Conservation (phyloP, 2,797 vertebrate species). For the Furcifer pardalis region DNA sequence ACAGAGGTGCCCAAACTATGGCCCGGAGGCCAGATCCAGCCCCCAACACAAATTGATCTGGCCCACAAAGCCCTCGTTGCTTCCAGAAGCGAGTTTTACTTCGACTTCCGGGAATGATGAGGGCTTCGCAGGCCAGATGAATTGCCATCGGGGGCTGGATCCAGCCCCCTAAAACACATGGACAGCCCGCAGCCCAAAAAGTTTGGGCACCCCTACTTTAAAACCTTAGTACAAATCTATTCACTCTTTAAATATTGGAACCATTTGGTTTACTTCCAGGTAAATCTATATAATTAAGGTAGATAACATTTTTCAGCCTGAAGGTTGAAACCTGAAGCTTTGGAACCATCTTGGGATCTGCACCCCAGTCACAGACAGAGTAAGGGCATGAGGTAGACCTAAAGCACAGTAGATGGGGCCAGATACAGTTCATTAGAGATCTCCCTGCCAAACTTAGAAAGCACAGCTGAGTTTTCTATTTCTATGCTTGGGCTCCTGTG, state of each 20-base stretch:
- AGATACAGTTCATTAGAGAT: neutral
- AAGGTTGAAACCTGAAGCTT: neutral
- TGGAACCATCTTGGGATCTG: neutral
- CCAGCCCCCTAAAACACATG: no score
- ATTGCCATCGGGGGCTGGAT: no score
- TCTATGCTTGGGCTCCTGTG: neutral
- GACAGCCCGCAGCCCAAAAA: no score
- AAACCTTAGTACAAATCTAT: neutral
- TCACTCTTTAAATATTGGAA: neutral
- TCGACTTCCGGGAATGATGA: no score
- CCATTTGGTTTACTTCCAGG: neutral
- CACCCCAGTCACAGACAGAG: neutral
- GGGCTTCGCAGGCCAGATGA: no score
- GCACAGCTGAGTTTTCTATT: neutral
- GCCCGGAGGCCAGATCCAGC: no score
- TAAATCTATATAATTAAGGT: neutral
- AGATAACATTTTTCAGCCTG: neutral
- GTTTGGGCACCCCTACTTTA: no score
- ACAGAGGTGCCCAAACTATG: no score
- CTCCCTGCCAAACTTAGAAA: neutral
- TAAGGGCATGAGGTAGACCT: neutral
- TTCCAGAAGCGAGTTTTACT: no score
- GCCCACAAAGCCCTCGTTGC: no score
- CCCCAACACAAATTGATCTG: no score
- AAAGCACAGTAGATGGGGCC: neutral